phyloP scores from a whole-genome alignment of 2,797 vertebrate species.

The Benthosema pterotum region DNA sequence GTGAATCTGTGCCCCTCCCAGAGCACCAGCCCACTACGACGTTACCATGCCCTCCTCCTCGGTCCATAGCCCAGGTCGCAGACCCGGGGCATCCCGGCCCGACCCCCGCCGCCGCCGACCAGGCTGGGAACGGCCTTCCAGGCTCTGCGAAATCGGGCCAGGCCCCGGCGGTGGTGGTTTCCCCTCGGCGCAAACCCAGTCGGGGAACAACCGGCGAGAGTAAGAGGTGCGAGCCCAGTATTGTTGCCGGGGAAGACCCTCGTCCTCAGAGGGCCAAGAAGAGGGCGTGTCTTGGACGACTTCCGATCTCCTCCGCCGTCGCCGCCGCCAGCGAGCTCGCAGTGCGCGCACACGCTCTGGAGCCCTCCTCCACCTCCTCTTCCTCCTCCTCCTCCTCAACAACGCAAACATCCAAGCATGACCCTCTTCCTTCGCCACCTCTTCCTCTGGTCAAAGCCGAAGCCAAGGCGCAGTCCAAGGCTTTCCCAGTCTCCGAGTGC shows the following conservation, averaged over 20 bases:
- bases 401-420: slow-evolving; percentile 59
- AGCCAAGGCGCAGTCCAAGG: slow-evolving; percentile 65
- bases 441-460: slow-evolving; percentile 43
- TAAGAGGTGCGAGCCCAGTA: slow-evolving; percentile 62
- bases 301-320: slow-evolving; percentile 53
- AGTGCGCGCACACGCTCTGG: slow-evolving; percentile 48
- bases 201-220: slow-evolving; percentile 45
- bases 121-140: slow-evolving; percentile 32
- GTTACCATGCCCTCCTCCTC: slow-evolving; percentile 9
- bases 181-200: slow-evolving; percentile 47
- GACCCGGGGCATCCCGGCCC: slow-evolving; percentile 16
- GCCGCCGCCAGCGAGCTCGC: slow-evolving; percentile 29
- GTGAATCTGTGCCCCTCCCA: slow-evolving; percentile 2
- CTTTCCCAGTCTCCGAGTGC: slow-evolving; percentile 69
- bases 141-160: slow-evolving; percentile 32
- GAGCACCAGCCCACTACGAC: slow-evolving; percentile 23
- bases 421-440: slow-evolving; percentile 57
- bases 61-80: slow-evolving; percentile 28
- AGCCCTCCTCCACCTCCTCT: slow-evolving; percentile 44
- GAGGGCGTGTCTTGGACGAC: slow-evolving; percentile 72
- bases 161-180: slow-evolving; percentile 22
- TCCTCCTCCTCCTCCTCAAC: slow-evolving; percentile 38
- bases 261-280: slow-evolving; percentile 68
- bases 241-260: slow-evolving; percentile 65
- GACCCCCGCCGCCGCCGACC: slow-evolving; percentile 18